Conservation (phyloP, 1,140 invertebrate species). For the Drosophila sp. region DNA sequence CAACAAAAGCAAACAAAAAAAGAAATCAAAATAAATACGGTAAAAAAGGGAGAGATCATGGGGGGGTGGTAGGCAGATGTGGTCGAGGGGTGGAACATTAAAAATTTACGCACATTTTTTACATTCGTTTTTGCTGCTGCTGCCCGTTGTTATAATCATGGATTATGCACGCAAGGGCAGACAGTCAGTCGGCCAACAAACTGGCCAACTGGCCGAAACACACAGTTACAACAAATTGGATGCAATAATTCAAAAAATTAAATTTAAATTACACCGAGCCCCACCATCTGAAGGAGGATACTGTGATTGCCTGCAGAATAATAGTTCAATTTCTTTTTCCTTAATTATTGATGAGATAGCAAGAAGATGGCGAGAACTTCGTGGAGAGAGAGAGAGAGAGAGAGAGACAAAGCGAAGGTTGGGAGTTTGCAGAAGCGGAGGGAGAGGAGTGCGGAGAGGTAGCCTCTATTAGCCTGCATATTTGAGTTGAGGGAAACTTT, state of each 20-base stretch:
- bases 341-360: constrained; percentile 47
- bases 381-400: no score
- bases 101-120: constrained; percentile 60
- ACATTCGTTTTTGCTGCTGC: neutral
- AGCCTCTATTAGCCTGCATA: constrained; percentile 72
- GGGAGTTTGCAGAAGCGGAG: neutral
- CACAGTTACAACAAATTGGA: constrained; percentile 38
- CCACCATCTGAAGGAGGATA: neutral
- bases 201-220: neutral
- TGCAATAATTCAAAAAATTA: constrained; percentile 57
- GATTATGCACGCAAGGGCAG: constrained; percentile 9
- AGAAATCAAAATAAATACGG: neutral
- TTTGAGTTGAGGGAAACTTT: constrained; percentile 41
- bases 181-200: neutral
- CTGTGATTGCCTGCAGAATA: constrained; percentile 60
- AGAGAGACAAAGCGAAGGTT: no score
- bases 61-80: neutral
- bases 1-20: constrained; percentile 11
- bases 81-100: constrained; percentile 41
- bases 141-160: neutral
- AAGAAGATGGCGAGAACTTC: neutral
- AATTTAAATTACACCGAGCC: constrained; percentile 43
- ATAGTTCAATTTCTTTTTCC: constrained; percentile 68
- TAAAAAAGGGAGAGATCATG: neutral
- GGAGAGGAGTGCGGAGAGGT: constrained; percentile 14